phyloP scores from a whole-genome alignment of 2,888 invertebrate species.

The Alcis repandata region DNA sequence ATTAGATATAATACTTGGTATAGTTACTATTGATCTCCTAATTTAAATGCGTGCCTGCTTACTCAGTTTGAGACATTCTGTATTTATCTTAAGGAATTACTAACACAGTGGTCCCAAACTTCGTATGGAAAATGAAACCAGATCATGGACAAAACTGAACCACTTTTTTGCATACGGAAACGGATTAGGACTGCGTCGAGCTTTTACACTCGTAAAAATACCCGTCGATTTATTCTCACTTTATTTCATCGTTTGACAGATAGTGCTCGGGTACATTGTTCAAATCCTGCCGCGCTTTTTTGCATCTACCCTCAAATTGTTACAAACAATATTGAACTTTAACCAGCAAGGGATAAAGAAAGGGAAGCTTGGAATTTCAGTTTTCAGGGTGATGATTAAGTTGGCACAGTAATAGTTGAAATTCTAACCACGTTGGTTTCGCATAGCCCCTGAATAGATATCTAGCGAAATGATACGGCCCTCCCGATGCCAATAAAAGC shows the following conservation, averaged over 20 bases:
- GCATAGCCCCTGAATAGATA: conserved; percentile 82
- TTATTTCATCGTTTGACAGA: conserved; percentile 76
- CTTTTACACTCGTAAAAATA: conserved; percentile 36
- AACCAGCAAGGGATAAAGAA: not conserved
- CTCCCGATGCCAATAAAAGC: conserved; percentile 80
- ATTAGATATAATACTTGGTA: too few species aligned
- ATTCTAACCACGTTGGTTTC: conserved; percentile 76
- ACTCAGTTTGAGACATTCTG: too few species aligned
- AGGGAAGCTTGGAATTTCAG: not conserved
- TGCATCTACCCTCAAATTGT: conserved; percentile 24
- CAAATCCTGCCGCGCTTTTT: conserved; percentile 48
- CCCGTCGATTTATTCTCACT: conserved; percentile 68
- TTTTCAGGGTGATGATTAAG: conserved; percentile 39
- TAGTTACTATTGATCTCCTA: too few species aligned
- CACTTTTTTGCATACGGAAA: conserved; percentile 17
- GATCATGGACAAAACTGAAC: not conserved
- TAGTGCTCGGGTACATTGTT: conserved; percentile 71
- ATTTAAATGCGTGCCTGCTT: too few species aligned
- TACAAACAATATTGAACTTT: conserved; percentile 22
- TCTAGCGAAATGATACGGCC: conserved; percentile 79
- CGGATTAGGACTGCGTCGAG: conserved; percentile 23
- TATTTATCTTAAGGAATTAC: too few species aligned
- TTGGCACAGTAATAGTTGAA: conserved; percentile 42
- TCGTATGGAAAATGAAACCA: not conserved
- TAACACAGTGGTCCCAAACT: not conserved